phyloP scores from a whole-genome alignment of 1,140 invertebrate species.

The Carposina sasakii region DNA sequence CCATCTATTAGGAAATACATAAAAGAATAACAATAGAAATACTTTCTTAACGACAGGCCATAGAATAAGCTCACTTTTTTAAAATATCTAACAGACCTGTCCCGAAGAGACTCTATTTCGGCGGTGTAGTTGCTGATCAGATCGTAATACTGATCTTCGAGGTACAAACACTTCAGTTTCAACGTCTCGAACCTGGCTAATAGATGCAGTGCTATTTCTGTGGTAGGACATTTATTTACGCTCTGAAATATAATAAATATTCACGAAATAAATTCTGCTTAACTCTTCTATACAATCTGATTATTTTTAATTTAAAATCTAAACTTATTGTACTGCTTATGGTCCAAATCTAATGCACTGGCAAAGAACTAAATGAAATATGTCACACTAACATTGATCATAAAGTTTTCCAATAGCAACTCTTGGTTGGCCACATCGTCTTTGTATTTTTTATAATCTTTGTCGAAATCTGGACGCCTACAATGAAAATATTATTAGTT shows the following conservation, averaged over 20 bases:
- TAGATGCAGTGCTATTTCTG: slow-evolving; percentile 64
- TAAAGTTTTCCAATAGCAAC: slow-evolving; percentile 74
- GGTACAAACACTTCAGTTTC: slow-evolving; percentile 77
- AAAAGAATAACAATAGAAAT: no score
- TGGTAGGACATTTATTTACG: slow-evolving; percentile 64
- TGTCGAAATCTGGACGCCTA: slow-evolving; percentile 77
- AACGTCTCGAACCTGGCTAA: slow-evolving; percentile 78
- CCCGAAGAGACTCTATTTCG: slow-evolving; percentile 78
- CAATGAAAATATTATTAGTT: slow-evolving; percentile 14
- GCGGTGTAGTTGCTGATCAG: slow-evolving; percentile 76
- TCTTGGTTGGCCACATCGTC: slow-evolving; percentile 80
- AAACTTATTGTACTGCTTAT: not conserved
- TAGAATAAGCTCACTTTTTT: no score
- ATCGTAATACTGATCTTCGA: slow-evolving; percentile 81
- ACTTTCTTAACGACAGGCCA: no score
- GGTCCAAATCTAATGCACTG: not conserved
- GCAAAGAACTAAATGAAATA: not conserved
- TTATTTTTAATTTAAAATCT: not conserved
- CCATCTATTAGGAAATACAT: no score
- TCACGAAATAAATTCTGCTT: not conserved
- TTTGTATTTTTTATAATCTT: slow-evolving; percentile 85
- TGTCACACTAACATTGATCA: slow-evolving; percentile 63
- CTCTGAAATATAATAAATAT: slow-evolving; percentile 33
- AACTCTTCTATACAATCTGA: no score
- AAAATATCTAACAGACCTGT: slow-evolving; percentile 72